Base-by-base conservation (phyloP, 2,113 vertebrate genomes). In the Platysternon megacephalum region DNA sequence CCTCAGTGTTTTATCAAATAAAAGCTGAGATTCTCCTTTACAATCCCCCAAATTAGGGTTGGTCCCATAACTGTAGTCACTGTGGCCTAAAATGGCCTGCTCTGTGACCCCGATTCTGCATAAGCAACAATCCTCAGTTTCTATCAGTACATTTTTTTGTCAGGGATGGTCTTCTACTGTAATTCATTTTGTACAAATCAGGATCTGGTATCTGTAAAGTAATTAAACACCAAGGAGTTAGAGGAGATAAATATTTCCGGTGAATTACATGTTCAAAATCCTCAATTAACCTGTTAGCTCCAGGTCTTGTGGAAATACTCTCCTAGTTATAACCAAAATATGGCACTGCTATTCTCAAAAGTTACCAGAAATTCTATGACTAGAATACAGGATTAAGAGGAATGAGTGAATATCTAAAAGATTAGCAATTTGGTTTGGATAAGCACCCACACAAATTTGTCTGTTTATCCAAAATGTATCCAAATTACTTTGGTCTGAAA, bases 271-370 rank as follows among this genome's bases (percentile, higher is more conserved):
- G 1, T 44, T 84, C 88, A 81, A 82, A 97, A 91, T 87, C 93
- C 79, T 95, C 91, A 90, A 39, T 94, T 94, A 91, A 95, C 85
- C 61, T 96, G 93, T 93, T 84, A 42, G 93, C 91, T 84, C 55
- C 26, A 52, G 68, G 92, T 94, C 28, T 2, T 90, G 42, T 51
- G 48, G 56, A 87, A 3, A 28, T 89, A 49, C 52, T 82, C 85
- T 88, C 2, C 0, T 5, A 46, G 42, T 55, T 35, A 3, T 8
- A 65, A 82, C 14, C 1, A 90, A 95, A 91, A 84, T 12, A 79
- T 6, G 55, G 2, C 39, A 56, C 32, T 0, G 2, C 1, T 49
- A 95, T 85, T 85, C 89, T 6, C 0, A 53, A 21, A 85, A 87
- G 24, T 78, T 81, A 80, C 46, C 42, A 46, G 49, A 81, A 56